phyloP scores from a whole-genome alignment of 2,888 invertebrate species.

The Drosophila infuscata region DNA sequence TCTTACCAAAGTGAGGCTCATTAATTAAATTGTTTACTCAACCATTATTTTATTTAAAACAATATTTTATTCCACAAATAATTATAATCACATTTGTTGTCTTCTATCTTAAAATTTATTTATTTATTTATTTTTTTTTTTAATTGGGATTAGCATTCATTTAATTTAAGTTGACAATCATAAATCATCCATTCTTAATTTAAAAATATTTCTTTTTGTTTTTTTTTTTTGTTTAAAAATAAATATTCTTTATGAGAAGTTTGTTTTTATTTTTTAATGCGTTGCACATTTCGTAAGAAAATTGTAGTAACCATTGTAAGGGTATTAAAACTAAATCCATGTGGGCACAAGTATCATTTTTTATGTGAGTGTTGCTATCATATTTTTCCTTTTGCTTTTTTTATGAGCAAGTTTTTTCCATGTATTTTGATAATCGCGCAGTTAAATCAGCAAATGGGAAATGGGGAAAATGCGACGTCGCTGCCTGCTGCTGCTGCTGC shows the following conservation, averaged over 20 bases:
- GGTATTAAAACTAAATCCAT: slow-evolving; percentile 42
- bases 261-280: not conserved
- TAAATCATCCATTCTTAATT: not conserved
- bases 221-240: not conserved
- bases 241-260: too few relatives aligned
- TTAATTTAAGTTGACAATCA: not conserved
- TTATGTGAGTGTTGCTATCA: slow-evolving; percentile 24
- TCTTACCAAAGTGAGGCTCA: not conserved
- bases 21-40: not conserved
- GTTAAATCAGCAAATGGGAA: slow-evolving; percentile 44
- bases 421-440: slow-evolving; percentile 49
- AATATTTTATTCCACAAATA: not conserved
- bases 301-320: not conserved
- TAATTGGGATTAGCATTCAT: not conserved
- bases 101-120: not conserved
- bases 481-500: not conserved
- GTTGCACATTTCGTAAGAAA: not conserved
- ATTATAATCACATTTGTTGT: not conserved
- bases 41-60: not conserved
- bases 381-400: slow-evolving; percentile 13
- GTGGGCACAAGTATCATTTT: slow-evolving; percentile 56
- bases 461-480: slow-evolving; percentile 37
- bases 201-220: too few relatives aligned
- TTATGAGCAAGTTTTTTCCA: slow-evolving; percentile 42
- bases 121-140: too few relatives aligned